Percentiles rank a stretch among this genome's conserved stretches.
Evolutionary conservation across 2,113 vertebrate genomes (phyloP).

Genomic region (Dissostichus mawsoni): DNA sequence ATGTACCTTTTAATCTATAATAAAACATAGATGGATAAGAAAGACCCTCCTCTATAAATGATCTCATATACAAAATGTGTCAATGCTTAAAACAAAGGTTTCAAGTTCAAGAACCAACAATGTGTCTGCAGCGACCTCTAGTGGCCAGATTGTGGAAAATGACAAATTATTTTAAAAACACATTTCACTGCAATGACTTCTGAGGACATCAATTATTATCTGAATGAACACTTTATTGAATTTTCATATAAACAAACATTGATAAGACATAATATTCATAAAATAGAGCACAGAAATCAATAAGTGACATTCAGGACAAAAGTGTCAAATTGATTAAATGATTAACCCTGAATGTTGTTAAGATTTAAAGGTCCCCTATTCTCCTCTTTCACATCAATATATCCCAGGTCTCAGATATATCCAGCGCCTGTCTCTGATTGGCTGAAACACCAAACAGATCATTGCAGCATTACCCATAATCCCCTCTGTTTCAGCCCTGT

Average conservation of each 20-base stretch:
- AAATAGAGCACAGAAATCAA: background rate
- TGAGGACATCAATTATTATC: background rate
- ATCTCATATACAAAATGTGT: too few relatives aligned
- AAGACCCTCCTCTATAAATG: too few relatives aligned
- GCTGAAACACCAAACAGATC: too few relatives aligned
- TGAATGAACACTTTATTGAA: slow-evolving; percentile 1
- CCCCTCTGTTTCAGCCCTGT: too few relatives aligned
- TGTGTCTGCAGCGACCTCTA: background rate
- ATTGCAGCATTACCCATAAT: too few relatives aligned
- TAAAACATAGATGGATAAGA: too few relatives aligned
- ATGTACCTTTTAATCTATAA: too few relatives aligned
- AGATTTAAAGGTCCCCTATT: background rate
- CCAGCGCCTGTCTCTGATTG: too few relatives aligned
- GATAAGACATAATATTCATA: background rate
- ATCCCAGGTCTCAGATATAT: too few relatives aligned
- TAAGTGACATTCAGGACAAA: background rate
- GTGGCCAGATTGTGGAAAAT: background rate
- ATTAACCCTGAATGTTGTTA: background rate
- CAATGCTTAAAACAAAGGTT: too few relatives aligned
- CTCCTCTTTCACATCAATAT: too few relatives aligned
- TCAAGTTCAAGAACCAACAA: too few relatives aligned
- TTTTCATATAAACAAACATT: background rate
- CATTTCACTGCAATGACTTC: background rate
- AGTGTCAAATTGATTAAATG: background rate
- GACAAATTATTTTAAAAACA: background rate